phyloP scores from a whole-genome alignment of 2,888 invertebrate genomes.

The Lasioglossum lativentre region DNA sequence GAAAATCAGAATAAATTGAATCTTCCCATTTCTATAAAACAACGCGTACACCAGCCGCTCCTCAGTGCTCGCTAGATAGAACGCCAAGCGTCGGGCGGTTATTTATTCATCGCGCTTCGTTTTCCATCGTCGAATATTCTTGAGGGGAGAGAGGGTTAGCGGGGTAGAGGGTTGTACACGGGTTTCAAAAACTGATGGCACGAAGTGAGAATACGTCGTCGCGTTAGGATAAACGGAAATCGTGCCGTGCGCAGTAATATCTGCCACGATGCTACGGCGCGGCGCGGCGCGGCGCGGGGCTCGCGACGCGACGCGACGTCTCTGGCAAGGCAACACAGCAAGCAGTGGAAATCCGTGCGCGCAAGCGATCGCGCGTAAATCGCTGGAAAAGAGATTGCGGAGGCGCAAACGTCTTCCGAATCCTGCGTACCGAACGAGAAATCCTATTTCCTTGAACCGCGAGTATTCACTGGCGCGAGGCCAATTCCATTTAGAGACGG shows the following conservation, averaged over 20 bases:
- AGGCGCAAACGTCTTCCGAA: slow-evolving; percentile 55
- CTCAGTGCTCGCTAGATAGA: no score
- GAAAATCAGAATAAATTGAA: not conserved
- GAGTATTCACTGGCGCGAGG: slow-evolving; percentile 64
- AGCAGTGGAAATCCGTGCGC: slow-evolving; percentile 20
- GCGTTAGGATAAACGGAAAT: slow-evolving; percentile 15
- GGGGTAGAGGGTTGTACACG: no score
- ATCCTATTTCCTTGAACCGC: slow-evolving; percentile 66
- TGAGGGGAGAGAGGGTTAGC: not conserved
- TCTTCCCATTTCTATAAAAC: not conserved
- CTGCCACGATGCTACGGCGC: slow-evolving; percentile 10
- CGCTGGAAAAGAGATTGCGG: slow-evolving; percentile 24
- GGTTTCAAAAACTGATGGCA: not conserved
- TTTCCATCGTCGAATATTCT: no score
- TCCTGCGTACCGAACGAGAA: slow-evolving; percentile 65
- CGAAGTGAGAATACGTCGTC: not conserved
- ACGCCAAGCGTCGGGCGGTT: no score
- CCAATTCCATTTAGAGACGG: slow-evolving; percentile 71
- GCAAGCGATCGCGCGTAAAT: slow-evolving; percentile 51
- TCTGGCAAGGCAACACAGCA: not conserved
- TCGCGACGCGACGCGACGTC: slow-evolving; percentile 9
- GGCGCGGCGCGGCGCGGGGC: no score
- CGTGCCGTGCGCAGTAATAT: slow-evolving; percentile 21
- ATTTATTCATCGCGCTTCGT: no score
- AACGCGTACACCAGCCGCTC: no score